A percentile compares a stretch with the other conserved stretches of the same genome.
These are phyloP conservation scores for Rhagonycha lutea DNA, from an alignment of 2,888 invertebrate genomes.

Conservation along the genomic window DNA sequence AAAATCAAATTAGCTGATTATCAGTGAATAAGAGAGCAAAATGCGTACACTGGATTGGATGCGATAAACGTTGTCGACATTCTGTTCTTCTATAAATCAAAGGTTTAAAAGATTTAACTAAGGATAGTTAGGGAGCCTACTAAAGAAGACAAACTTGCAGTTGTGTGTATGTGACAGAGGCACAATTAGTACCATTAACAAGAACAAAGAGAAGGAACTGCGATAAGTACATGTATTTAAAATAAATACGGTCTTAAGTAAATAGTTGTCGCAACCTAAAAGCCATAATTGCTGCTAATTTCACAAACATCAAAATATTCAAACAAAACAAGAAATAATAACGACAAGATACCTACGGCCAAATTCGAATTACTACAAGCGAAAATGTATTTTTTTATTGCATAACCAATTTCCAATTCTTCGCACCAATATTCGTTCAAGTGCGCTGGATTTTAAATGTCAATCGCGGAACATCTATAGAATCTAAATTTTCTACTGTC, in stretches of 20 bases:
- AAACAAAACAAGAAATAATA: not conserved
- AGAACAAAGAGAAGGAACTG: slow-evolving; percentile 2
- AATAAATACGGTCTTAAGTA: slow-evolving; percentile 5
- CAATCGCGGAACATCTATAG: not conserved
- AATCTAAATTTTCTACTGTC: not conserved
- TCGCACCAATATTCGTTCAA: not conserved
- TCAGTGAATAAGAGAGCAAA: not conserved
- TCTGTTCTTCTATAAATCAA: slow-evolving; percentile 6
- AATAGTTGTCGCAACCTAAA: not conserved
- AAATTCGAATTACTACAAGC: not conserved
- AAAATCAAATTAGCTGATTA: not conserved
- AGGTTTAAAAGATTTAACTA: slow-evolving; percentile 10
- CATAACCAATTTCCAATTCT: not conserved
- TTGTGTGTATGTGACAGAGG: slow-evolving; percentile 4
- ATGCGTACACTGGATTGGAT: not conserved
- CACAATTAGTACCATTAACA: slow-evolving; percentile 12
- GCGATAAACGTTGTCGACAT: not conserved
- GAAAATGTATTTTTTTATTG: not conserved
- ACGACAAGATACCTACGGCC: too few relatives aligned
- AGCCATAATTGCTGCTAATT: not conserved
- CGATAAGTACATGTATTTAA: slow-evolving; percentile 5
- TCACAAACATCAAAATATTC: not conserved
- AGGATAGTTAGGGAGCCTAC: not conserved
- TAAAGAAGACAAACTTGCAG: slow-evolving; percentile 11
- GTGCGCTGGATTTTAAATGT: not conserved